Base-by-base conservation (phyloP, 2,113 vertebrate genomes). In the Varanus komodoensis region DNA sequence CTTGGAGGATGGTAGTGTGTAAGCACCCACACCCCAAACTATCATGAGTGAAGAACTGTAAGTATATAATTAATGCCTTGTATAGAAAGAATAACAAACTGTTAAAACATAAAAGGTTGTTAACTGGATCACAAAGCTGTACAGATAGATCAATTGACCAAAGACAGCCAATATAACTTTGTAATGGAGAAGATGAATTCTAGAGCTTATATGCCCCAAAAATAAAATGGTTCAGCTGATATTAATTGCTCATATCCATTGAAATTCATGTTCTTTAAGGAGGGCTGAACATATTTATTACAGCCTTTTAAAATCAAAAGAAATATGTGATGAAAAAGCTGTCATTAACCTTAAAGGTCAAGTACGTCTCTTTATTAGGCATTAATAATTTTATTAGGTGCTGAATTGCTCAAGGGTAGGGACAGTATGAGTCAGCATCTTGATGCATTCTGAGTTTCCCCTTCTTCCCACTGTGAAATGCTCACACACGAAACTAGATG, bases 291-390 rank as follows among this genome's bases (percentile, higher is more conserved):
- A 92, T 96, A 96, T 96, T 97, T 97, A 95, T 86, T 94, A 44
- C 38, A 44, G 92, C 87, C 57, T 93, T 93, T 95, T 96, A 96
- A 97, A 96, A 94, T 94, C 86, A 95, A 96, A 95, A 92, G 92
- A 95, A 97, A 92, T 95, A 94, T 91, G 92, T 97, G 95, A 97
- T 97, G 97, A 96, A 96, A 97, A 97, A 92, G 38, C 91, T 84
- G 96, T 95, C 95, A 92, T 92, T 83, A 92, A 87, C 84, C 96
- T 97, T 91, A 94, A 95, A 96, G 90, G 90, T 96, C 88, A 95
- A 94, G 88, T 94, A 91, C 95, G 89, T 17, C 84, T 93, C 89
- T 94, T 97, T 96, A 95, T 95, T 94, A 94, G 93, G 93, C 89
- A 94, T 95, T 95, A 95, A 95, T 95, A 95, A 94, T 96, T 96